Evolutionary conservation across 2,888 invertebrate genomes (phyloP), one percentile per base, ranked within the genome.

Genomic region (Tupiocoris notatus): DNA sequence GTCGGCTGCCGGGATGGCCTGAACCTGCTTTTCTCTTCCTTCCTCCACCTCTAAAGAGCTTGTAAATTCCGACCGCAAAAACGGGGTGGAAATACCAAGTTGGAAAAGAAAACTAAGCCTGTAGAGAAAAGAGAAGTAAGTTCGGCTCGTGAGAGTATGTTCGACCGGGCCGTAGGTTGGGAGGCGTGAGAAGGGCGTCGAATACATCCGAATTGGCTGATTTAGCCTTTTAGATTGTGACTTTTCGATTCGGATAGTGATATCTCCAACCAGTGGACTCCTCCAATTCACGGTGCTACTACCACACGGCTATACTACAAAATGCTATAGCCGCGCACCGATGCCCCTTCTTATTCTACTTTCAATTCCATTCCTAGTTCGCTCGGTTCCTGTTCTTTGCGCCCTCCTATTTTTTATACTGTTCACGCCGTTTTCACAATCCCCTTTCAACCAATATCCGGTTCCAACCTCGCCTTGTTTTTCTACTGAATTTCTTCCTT

Each of bases 181-280:
- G 63, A 73, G 56, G 18, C 54, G 56, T n/a, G 23, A 22, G 20
- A 64, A 18, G 67, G 59, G 61, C 58, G 58, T 21, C 73, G 63
- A 73, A 73, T 73, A 73, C 73, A 73, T 73, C 62, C 62, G 73
- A 73, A 73, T 73, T 21, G 73, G 73, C 73, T 73, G 73, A 73
- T 73, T 73, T 73, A 73, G 73, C 73, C 39, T 39, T 39, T 24
- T 21, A 62, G 63, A 73, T 73, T 61, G 62, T 22, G 63, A 73
- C 73, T 62, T 73, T 16, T 18, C n/a, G 39, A 24, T 57, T 20
- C 23, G 61, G 21, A 73, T 63, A 54, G 62, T 63, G 73, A 62
- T 70, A 70, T 73, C 73, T 73, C 39, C 73, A 62, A 73, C 25
- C 73, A 63, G 73, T 73, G 61, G 21, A 23, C 73, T 62, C 20